These are phyloP conservation scores for Egretta garzetta DNA, from an alignment of 2,113 vertebrate genomes.

Conservation along the genomic window DNA sequence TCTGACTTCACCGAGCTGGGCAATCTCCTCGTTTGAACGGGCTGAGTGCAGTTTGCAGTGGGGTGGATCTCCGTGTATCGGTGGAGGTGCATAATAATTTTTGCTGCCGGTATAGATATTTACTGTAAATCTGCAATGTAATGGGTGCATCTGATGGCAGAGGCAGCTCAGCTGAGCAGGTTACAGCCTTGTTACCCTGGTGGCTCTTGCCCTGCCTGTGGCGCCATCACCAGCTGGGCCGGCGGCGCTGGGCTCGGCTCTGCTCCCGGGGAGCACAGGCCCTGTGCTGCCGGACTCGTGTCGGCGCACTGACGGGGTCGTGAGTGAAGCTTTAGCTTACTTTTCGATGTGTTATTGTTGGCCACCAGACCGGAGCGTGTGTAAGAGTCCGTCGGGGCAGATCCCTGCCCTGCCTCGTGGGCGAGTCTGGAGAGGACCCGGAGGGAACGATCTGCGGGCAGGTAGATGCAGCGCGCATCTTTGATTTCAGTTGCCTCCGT, in stretches of 20 bases:
- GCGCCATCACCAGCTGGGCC: background rate
- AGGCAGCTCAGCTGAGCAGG: background rate
- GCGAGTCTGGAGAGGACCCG: background rate
- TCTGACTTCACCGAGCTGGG: background rate
- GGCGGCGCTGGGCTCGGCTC: background rate
- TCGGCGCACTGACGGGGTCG: background rate
- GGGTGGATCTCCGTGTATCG: background rate
- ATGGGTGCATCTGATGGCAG: background rate
- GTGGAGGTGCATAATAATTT: background rate
- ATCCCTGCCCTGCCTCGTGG: background rate
- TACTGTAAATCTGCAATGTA: background rate
- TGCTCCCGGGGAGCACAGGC: background rate
- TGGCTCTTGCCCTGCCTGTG: background rate
- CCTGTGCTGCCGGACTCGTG: background rate
- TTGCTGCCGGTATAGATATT: background rate
- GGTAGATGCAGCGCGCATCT: background rate
- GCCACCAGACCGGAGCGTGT: background rate
- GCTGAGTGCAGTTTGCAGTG: background rate
- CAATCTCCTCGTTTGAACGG: background rate
- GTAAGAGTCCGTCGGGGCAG: background rate
- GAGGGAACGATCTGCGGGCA: rapidly evolving
- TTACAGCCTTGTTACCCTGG: background rate
- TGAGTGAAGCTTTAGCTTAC: background rate
- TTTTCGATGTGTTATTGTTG: background rate
- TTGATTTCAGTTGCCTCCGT: background rate